Conservation (phyloP, 2,797 vertebrate species). For the Chiloscyllium punctatum region DNA sequence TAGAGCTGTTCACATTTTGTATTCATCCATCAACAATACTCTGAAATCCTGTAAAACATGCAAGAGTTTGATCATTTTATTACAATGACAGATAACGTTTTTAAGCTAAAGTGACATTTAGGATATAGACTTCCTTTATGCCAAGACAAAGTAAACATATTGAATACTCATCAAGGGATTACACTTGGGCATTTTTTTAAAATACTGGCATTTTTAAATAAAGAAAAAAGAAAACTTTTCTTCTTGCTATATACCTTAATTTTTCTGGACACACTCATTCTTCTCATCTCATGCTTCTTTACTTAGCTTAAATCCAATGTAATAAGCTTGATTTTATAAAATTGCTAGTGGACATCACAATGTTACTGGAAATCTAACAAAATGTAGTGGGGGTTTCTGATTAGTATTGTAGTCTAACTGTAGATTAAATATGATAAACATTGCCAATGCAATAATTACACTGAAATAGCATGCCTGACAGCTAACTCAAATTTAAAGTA, state of each 20-base stretch:
- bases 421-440: neutral
- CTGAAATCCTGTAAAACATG: neutral
- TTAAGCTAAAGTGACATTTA: neutral
- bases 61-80: neutral
- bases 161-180: neutral
- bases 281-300: neutral
- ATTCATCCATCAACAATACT: neutral
- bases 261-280: neutral
- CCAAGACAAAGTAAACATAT: constrained; percentile 1
- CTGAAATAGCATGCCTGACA: neutral
- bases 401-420: neutral
- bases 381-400: neutral
- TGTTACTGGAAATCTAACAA: neutral
- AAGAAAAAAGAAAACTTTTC: neutral
- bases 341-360: neutral
- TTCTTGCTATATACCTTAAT: neutral
- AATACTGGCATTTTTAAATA: neutral
- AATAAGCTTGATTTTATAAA: neutral
- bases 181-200: neutral
- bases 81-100: neutral
- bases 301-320: neutral
- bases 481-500: neutral
- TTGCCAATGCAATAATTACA: neutral
- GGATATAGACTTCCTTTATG: neutral
- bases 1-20: neutral